Conservation (phyloP, 2,113 vertebrate species). For the Capra hircus region DNA sequence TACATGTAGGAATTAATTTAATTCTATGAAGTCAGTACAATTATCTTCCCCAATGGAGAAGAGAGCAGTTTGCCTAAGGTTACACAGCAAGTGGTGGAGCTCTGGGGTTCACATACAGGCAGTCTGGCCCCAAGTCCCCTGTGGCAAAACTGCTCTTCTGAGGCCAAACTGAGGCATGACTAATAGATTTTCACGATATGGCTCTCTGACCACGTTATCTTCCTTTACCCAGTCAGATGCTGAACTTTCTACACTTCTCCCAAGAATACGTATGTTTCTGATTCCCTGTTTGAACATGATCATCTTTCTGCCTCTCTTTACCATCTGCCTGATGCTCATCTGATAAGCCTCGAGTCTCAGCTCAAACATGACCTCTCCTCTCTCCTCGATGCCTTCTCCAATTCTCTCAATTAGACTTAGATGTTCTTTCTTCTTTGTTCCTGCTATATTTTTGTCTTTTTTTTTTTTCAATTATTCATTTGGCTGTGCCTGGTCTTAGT, state of each 20-base stretch:
- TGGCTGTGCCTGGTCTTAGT: neutral
- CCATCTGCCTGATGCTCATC: neutral
- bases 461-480: neutral
- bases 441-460: neutral
- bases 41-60: neutral
- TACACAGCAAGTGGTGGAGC: neutral
- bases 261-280: neutral
- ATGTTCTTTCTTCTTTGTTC: neutral
- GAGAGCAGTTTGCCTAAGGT: neutral
- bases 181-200: neutral
- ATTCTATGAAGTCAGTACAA: neutral
- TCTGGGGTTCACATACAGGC: neutral
- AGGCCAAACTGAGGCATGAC: neutral
- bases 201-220: neutral
- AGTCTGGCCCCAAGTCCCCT: neutral
- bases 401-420: neutral
- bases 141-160: neutral
- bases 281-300: neutral
- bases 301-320: neutral
- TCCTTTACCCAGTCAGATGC: neutral
- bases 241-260: neutral
- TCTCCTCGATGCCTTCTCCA: neutral
- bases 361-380: neutral
- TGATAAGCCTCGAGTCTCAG: neutral
- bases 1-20: neutral